Evolutionary conservation across 2,113 vertebrate genomes (phyloP).

Genomic region (Columba janthina): DNA sequence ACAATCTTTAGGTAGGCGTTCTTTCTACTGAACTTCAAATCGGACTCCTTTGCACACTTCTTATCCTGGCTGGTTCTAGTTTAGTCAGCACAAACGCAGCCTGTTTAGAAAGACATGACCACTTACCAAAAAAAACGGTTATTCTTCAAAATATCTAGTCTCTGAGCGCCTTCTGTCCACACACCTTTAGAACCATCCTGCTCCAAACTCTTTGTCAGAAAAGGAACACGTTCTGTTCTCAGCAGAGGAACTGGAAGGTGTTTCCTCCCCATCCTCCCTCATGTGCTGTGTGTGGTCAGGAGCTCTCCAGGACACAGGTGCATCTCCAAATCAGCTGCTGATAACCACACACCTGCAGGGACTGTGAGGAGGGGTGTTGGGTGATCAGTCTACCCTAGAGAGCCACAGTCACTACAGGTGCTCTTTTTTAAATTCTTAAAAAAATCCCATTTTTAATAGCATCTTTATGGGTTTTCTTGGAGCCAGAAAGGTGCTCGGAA

Average conservation of each 20-base stretch:
- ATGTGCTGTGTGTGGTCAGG: neutral
- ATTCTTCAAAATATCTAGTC: rapidly evolving
- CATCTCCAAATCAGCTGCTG: neutral
- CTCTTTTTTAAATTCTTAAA: neutral
- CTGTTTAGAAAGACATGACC: neutral
- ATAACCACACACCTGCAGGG: neutral
- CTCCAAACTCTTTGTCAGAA: neutral
- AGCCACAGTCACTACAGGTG: neutral
- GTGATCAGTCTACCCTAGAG: no score
- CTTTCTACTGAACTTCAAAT: neutral
- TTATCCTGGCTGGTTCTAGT: neutral
- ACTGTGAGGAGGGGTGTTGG: neutral
- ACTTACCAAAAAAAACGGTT: neutral
- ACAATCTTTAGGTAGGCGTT: neutral
- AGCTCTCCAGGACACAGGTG: neutral
- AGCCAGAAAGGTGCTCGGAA: neutral
- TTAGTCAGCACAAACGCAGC: neutral
- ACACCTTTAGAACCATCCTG: neutral
- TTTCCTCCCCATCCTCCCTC: neutral
- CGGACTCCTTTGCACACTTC: neutral
- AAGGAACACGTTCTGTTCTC: rapidly evolving
- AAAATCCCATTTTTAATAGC: neutral
- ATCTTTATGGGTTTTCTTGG: neutral
- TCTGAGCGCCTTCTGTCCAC: rapidly evolving
- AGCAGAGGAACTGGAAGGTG: rapidly evolving